A percentile compares a stretch with the other conserved stretches of the same genome.
phyloP scores from a whole-genome alignment of 2,113 vertebrate genomes.

The Uropsilus gracilis region DNA sequence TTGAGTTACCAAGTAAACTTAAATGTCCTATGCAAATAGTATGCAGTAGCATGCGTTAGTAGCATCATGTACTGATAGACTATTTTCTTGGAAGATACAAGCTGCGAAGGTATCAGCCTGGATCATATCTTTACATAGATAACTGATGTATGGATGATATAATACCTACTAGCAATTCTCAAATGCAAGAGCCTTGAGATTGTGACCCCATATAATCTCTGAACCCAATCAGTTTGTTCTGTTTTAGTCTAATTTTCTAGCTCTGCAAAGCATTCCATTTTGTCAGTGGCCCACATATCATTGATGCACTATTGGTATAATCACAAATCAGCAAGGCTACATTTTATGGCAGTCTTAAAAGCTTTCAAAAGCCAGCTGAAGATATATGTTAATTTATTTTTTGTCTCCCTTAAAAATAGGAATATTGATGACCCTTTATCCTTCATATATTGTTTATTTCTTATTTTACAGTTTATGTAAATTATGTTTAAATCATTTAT shows the following conservation, averaged over 20 bases:
- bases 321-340: not conserved
- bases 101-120: not conserved
- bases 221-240: conserved; percentile 39
- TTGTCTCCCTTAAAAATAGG: not conserved
- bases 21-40: not conserved
- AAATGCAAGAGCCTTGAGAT: not conserved
- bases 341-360: conserved; percentile 14
- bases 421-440: not conserved
- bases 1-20: not conserved
- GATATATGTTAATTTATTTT: not conserved
- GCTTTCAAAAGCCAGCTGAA: not conserved
- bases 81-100: not conserved
- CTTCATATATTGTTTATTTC: not conserved
- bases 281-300: conserved; percentile 21
- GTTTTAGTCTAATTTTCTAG: conserved; percentile 66
- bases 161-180: not conserved
- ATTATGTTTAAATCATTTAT: not conserved
- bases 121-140: conserved; percentile 35
- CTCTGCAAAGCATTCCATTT: conserved; percentile 21
- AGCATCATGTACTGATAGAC: not conserved
- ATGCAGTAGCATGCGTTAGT: not conserved
- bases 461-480: not conserved
- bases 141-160: not conserved
- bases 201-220: not conserved
- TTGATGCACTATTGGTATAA: not conserved